phyloP scores from a whole-genome alignment of 2,888 invertebrate genomes.

The Rapana venosa region DNA sequence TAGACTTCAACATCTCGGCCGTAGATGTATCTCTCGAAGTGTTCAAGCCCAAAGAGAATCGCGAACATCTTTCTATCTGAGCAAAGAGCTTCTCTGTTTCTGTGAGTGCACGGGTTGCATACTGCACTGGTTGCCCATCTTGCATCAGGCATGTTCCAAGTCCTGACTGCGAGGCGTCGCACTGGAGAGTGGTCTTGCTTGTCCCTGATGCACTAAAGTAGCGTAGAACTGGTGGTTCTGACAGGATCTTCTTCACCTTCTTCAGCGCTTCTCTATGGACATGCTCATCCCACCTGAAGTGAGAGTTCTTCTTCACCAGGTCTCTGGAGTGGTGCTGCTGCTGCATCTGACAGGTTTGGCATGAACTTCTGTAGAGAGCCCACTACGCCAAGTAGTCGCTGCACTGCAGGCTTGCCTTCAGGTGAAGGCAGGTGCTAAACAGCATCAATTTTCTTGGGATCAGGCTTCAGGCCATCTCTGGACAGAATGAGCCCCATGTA shows the following conservation, averaged over 20 bases:
- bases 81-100: slow-evolving; percentile 23
- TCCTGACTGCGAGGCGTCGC: background rate
- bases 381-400: slow-evolving; percentile 50
- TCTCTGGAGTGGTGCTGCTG: slow-evolving; percentile 44
- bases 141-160: slow-evolving; percentile 15
- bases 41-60: slow-evolving; percentile 21
- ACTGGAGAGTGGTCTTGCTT: background rate
- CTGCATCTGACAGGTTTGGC: slow-evolving; percentile 47
- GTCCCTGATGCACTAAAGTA: slow-evolving; percentile 14
- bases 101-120: slow-evolving; percentile 35
- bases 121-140: slow-evolving; percentile 20
- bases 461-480: slow-evolving; percentile 47
- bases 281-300: slow-evolving; percentile 46
- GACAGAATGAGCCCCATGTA: slow-evolving; percentile 49
- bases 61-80: slow-evolving; percentile 39
- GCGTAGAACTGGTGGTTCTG: background rate
- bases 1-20: background rate
- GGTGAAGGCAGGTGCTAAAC: slow-evolving; percentile 50
- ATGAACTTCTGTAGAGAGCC: slow-evolving; percentile 51
- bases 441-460: slow-evolving; percentile 48
- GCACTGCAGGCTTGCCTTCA: slow-evolving; percentile 44
- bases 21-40: slow-evolving; percentile 27
- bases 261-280: slow-evolving; percentile 45
- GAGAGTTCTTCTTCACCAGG: slow-evolving; percentile 42
- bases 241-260: slow-evolving; percentile 38